These are phyloP conservation scores for Drosophila seguyi DNA, from an alignment of 1,140 invertebrate species.

Conservation along the genomic window DNA sequence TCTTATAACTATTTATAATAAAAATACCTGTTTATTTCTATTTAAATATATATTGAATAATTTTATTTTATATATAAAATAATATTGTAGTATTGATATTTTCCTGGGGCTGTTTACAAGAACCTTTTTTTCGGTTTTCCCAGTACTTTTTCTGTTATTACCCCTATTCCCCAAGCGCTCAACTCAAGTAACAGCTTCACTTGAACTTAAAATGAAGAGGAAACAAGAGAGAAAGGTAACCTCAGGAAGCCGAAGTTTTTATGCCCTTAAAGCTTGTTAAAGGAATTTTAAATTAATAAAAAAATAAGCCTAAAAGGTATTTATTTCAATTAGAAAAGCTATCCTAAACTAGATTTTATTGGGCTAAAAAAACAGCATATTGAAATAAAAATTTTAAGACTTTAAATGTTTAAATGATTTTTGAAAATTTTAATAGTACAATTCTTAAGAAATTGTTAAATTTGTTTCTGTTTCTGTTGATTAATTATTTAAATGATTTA, in stretches of 20 bases:
- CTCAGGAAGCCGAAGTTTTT: background rate
- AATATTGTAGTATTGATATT: background rate
- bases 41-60: background rate
- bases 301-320: background rate
- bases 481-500: background rate
- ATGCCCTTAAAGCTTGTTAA: background rate
- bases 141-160: constrained; percentile 1
- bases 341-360: background rate
- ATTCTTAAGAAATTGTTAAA: too few species aligned
- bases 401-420: background rate
- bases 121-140: background rate
- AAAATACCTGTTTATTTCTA: too few species aligned
- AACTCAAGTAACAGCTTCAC: constrained; percentile 7
- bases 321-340: background rate
- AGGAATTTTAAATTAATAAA: background rate
- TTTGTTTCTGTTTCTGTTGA: background rate
- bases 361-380: too few species aligned
- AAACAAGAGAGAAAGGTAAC: background rate
- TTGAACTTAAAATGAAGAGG: constrained; percentile 1
- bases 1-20: background rate
- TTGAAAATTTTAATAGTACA: background rate
- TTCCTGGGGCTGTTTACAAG: background rate
- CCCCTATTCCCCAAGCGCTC: constrained; percentile 1
- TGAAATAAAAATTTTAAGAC: too few species aligned
- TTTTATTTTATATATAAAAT: background rate